Conservation (phyloP, 2,797 vertebrate species). For the Eulemur albifrons region DNA sequence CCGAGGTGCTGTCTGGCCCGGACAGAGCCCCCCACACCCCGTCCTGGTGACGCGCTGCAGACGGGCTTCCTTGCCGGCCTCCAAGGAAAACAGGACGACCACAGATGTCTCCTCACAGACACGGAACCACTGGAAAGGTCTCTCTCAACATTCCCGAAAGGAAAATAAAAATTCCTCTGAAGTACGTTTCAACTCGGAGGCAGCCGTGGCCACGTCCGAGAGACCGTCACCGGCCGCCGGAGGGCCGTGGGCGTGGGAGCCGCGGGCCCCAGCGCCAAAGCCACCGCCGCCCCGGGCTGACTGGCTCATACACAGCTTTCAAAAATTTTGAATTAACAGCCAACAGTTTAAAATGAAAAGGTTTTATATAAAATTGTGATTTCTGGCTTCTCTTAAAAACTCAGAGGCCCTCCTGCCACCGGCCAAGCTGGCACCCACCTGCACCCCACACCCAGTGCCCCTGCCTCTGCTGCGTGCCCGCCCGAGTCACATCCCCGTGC, state of each 20-base stretch:
- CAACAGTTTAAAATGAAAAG: slow-evolving; percentile 47
- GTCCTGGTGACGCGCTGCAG: slow-evolving; percentile 79
- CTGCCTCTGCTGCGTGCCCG: fast-evolving
- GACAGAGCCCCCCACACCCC: slow-evolving; percentile 43
- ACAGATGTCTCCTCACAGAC: slow-evolving; percentile 65
- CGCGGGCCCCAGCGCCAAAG: not conserved
- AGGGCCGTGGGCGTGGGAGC: not conserved
- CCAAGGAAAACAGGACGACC: slow-evolving; percentile 82
- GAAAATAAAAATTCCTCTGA: slow-evolving; percentile 65
- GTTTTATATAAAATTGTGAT: slow-evolving; percentile 35
- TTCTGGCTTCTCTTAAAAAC: not conserved
- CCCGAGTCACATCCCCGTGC: fast-evolving
- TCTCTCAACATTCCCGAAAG: slow-evolving; percentile 26
- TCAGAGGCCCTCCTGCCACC: not conserved
- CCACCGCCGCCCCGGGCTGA: not conserved
- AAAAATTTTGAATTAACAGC: not conserved
- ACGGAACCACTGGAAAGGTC: slow-evolving; percentile 7
- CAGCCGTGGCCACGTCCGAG: not conserved
- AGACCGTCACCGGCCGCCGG: not conserved
- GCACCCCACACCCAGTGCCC: not conserved
- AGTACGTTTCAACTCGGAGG: not conserved
- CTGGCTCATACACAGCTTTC: not conserved
- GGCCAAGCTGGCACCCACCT: not conserved
- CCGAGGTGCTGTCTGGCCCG: slow-evolving; percentile 69
- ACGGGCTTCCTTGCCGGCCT: slow-evolving; percentile 77